These are phyloP conservation scores for Hesperophylax magnus DNA, from an alignment of 1,140 invertebrate species.

Conservation along the genomic window DNA sequence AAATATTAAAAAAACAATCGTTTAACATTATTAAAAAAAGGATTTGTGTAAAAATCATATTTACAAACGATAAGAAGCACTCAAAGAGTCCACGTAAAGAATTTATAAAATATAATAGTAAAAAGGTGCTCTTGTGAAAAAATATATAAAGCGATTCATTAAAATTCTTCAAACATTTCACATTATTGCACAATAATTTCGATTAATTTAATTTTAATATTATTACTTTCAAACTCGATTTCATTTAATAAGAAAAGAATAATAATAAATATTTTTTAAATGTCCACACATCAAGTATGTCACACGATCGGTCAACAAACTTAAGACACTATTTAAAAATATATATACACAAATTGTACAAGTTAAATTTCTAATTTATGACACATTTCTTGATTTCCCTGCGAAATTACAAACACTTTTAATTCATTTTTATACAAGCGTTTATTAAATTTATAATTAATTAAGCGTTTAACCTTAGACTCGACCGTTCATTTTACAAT, in stretches of 20 bases:
- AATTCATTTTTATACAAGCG: constrained; percentile 25
- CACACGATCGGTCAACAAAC: constrained; percentile 28
- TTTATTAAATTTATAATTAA: constrained; percentile 27
- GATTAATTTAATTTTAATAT: constrained; percentile 3
- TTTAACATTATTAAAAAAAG: constrained; percentile 11
- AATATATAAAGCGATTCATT: not conserved
- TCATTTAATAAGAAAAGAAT: too few species aligned
- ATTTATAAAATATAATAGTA: not conserved
- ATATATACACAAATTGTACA: constrained; percentile 46
- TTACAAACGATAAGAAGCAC: constrained; percentile 5
- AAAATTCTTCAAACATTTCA: constrained; percentile 15
- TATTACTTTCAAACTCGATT: not conserved
- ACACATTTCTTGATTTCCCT: constrained; percentile 21
- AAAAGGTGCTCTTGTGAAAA: constrained; percentile 16
- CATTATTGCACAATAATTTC: constrained; percentile 33
- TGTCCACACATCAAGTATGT: not conserved
- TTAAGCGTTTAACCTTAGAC: constrained; percentile 34
- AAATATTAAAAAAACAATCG: constrained; percentile 1
- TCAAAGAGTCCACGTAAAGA: not conserved
- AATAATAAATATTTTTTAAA: not conserved
- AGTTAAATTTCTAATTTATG: constrained; percentile 25
- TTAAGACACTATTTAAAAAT: constrained; percentile 48
- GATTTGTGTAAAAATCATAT: not conserved
- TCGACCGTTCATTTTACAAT: constrained; percentile 2
- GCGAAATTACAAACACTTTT: constrained; percentile 19